Evolutionary conservation across 2,888 invertebrate genomes (phyloP).

Genomic region (Drosophila picticornis): DNA sequence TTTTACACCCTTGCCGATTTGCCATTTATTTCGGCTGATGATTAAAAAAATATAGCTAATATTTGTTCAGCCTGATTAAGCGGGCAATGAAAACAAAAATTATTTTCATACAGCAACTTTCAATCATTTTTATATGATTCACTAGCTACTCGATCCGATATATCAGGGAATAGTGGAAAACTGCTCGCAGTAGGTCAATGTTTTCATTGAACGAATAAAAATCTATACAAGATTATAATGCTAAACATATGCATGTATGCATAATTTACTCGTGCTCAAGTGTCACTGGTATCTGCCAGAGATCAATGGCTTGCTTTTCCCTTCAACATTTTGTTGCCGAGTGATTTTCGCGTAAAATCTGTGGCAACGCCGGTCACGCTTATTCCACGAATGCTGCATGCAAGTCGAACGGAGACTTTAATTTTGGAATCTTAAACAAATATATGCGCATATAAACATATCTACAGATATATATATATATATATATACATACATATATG

Average conservation of each 20-base stretch:
- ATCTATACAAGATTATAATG: background rate
- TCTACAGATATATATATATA: background rate
- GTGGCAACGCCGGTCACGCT: conserved; percentile 31
- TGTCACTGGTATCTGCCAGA: conserved; percentile 2
- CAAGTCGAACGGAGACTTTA: conserved; percentile 31
- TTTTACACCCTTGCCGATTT: conserved; percentile 11
- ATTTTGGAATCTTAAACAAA: conserved; percentile 28
- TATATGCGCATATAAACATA: background rate
- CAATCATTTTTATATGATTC: background rate
- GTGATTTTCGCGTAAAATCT: conserved; percentile 21
- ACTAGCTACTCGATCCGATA: background rate
- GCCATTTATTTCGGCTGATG: background rate
- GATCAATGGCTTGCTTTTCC: conserved; percentile 13
- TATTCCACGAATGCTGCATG: conserved; percentile 22
- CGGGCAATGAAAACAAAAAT: background rate
- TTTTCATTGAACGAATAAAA: conserved; percentile 5
- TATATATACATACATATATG: background rate
- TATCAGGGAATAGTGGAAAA: background rate
- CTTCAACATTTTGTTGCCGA: background rate
- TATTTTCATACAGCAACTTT: background rate
- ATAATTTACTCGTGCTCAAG: conserved; percentile 5
- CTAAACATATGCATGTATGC: conserved; percentile 2
- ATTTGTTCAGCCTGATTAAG: background rate
- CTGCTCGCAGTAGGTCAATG: conserved; percentile 1
- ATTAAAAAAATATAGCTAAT: background rate